phyloP scores from a whole-genome alignment of 2,888 invertebrate genomes.

The Drosophila nr. medialis region DNA sequence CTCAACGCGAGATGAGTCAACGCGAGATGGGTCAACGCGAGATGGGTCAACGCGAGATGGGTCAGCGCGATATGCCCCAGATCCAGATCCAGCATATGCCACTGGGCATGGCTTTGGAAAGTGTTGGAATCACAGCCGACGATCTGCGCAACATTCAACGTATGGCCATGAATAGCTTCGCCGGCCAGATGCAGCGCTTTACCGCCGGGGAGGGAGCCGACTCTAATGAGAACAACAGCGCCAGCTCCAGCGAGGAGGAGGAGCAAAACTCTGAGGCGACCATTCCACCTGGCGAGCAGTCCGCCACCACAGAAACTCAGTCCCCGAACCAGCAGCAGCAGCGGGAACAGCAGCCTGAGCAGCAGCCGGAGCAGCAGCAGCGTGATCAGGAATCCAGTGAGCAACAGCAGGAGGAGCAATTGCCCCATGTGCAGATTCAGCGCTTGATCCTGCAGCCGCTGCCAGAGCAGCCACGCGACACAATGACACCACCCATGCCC shows the following conservation, averaged over 20 bases:
- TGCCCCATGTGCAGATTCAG: slow-evolving; percentile 78
- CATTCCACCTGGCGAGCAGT: slow-evolving; percentile 54
- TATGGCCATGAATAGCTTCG: slow-evolving; percentile 84
- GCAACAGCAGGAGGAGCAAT: slow-evolving; percentile 81
- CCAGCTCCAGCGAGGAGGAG: slow-evolving; percentile 78
- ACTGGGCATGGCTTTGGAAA: slow-evolving; percentile 83
- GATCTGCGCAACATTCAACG: slow-evolving; percentile 85
- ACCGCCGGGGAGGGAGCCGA: slow-evolving; percentile 81
- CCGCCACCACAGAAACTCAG: slow-evolving; percentile 51
- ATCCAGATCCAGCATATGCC: slow-evolving; percentile 84
- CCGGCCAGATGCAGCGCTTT: slow-evolving; percentile 83
- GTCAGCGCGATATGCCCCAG: slow-evolving; percentile 63
- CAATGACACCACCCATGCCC: slow-evolving; percentile 84
- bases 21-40: slow-evolving; percentile 53
- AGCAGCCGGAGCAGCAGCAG: slow-evolving; percentile 79
- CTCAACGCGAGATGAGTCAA: slow-evolving; percentile 76
- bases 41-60: slow-evolving; percentile 54
- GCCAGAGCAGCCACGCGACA: slow-evolving; percentile 83
- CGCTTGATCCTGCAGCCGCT: slow-evolving; percentile 82
- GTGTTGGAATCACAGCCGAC: slow-evolving; percentile 84
- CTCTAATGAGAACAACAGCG: slow-evolving; percentile 74
- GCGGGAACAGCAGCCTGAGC: slow-evolving; percentile 34
- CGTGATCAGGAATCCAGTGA: slow-evolving; percentile 57
- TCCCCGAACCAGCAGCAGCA: slow-evolving; percentile 38
- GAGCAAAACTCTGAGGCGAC: slow-evolving; percentile 50